Conservation (phyloP, 2,888 invertebrate genomes). For the Alcis repandata region DNA sequence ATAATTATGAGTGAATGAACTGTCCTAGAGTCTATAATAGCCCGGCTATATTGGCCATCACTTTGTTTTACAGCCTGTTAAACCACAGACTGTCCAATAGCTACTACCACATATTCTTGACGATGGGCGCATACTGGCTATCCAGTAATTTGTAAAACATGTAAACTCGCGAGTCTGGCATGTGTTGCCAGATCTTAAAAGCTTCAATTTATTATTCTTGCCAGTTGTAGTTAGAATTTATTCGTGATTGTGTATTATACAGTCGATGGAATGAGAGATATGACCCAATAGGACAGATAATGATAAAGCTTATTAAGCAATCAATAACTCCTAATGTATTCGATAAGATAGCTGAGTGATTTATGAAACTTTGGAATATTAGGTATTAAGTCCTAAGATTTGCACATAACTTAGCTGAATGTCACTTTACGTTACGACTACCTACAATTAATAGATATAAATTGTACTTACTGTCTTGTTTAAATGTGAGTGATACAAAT, state of each 20-base stretch:
- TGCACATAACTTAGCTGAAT: background rate
- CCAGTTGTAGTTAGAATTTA: constrained; percentile 44
- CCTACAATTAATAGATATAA: background rate
- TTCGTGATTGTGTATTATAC: constrained; percentile 38
- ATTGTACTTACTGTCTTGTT: too few species aligned
- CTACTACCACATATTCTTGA: constrained; percentile 33
- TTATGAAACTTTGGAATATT: constrained; percentile 20
- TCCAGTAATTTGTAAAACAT: constrained; percentile 62
- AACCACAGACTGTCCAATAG: constrained; percentile 28
- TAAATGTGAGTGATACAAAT: too few species aligned
- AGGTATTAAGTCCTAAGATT: constrained; percentile 6
- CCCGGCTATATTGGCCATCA: constrained; percentile 45
- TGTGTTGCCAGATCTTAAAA: constrained; percentile 58
- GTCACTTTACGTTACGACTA: background rate
- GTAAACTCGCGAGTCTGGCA: constrained; percentile 56
- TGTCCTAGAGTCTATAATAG: constrained; percentile 11
- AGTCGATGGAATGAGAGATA: constrained; percentile 33
- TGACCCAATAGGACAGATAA: constrained; percentile 35
- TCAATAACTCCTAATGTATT: constrained; percentile 41
- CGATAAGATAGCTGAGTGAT: constrained; percentile 31
- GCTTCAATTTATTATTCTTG: constrained; percentile 60
- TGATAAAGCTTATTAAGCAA: constrained; percentile 44
- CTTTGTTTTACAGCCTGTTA: constrained; percentile 62
- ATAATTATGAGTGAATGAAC: constrained; percentile 5
- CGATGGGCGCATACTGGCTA: constrained; percentile 51